Evolutionary conservation across 2,888 invertebrate species (phyloP), one percentile per base, ranked within the genome.

Genomic region (Trachelus tabidus): DNA sequence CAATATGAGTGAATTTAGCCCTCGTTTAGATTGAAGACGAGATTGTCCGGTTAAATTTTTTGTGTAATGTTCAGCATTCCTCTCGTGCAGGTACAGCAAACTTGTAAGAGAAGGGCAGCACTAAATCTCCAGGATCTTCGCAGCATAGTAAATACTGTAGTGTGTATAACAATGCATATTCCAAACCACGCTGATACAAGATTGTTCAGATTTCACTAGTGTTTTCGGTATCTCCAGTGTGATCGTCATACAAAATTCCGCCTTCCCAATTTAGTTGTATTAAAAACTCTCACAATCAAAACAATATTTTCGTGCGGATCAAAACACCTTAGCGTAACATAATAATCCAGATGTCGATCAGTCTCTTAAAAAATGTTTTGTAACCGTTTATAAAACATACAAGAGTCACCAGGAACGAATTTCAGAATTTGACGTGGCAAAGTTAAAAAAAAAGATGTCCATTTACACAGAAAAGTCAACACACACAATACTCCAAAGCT

Each of bases 81-180:
- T 56, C 56, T 56, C 56, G 6, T 23, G 56, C 56, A 56, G 56
- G 23, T 56, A 56, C 23, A 23, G 23, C 56, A 56, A 56, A 56
- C 23, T 23, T 56, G 71, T 71, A 71, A 2, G 71, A 71, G 69
- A 30, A 33, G 35, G 35, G 12, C 34, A 23, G 23, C n/a, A 75
- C 80, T 85, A 85, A 80, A 84, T 87, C 56, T 83, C 84, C 69
- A 85, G 80, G 76, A 88, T 86, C 79, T 88, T 88, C n/a, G 82
- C 82, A 37, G 85, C 82, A 79, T 86, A 85, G 79, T 85, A 86
- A 78, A 87, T 85, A 79, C 85, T 86, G 83, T 85, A 87, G 76
- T 85, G 85, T 75, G 85, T 85, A 83, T 89, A 87, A 80, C 83
- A 81, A 82, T 86, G 83, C 87, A 89, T 87, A 81, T 83, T 85